Evolutionary conservation across 2,797 vertebrate genomes (phyloP), one percentile per base, ranked within the genome.

Genomic region (Poecilia picta): DNA sequence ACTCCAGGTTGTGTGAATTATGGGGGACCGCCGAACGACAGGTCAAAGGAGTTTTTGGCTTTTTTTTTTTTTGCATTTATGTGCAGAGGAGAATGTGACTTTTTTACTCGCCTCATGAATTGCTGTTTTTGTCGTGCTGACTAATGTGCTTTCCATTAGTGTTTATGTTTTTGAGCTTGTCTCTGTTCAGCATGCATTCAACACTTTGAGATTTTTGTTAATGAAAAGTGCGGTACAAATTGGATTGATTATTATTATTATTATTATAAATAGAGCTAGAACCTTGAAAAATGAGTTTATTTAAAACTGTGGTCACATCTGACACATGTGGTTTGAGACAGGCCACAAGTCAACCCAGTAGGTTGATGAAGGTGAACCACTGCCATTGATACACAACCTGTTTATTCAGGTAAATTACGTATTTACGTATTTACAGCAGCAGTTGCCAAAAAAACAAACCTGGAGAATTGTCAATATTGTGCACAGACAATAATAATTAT

Each of bases 91-190:
- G 53, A 59, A 8, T 76, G 70, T 62, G 75, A 16, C n/a, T 72
- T 43, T 70, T 36, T 74, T n/a, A 57, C 77, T 77, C 25, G 13
- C 62, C 7, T 68, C 18, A 73, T 89, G 86, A 89, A 88, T 70
- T 59, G 78, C 57, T 6, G 57, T 75, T 78, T 83, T 41, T 78
- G 81, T 74, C 39, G 4, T 41, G 64, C 36, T 57, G 73, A 64
- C 31, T 78, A 45, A 74, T 39, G 45, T 79, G 51, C 88, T 87
- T 78, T 85, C 71, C 28, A 70, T 82, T 39, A 12, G 31, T n/a
- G 25, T 45, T 33, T 39, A 73, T 73, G 33, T 71, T 77, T 62
- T 53, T 74, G 45, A 77, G 62, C 66, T 41, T 62, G 11, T 43
- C 36, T 71, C 33, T 39, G 13, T 75, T 79, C 3, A 72, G 25